Base-by-base conservation (phyloP, 1,140 invertebrate species). In the Formica exsecta region DNA sequence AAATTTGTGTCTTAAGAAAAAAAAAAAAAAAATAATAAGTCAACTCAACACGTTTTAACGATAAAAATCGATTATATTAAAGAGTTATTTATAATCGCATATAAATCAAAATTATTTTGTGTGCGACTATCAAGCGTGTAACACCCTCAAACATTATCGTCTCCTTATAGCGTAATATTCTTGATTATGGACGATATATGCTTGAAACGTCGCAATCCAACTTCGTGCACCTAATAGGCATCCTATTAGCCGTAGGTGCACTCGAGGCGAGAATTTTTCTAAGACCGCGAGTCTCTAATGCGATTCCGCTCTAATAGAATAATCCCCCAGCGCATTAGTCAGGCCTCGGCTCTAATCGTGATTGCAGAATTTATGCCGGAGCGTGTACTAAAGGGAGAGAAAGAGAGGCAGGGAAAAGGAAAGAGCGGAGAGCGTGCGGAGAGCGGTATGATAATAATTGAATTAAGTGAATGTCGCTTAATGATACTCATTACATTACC, bases 401-500 rank as follows among this genome's bases (percentile, higher is more conserved):
- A n/a, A 64, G 75, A 80, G 54, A 61, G 38, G 38, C 25, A 32
- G 13, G 22, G 22, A 13, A 25, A 71, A 61, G 11, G 32, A 11
- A 16, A 25, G 65, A 32, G 48, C 16, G 29, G 8, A 54, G 66
- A 48, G 16, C n/a, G 68, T 59, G 32, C 44, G 74, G 57, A 66
- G 29, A 54, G 65, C 51, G 71, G 88, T 89, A 87, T 61, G 85
- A 90, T 89, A 89, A 90, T 90, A 90, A 90, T 89, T 90, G 89
- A 90, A 90, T 90, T 89, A 90, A 87, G 88, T 80, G 88, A 87
- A 87, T 76, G 88, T 89, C 89, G 88, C 89, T 85, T 89, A 90
- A 90, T 87, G 89, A 89, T 86, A 85, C 88, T 89, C 89, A 81
- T 90, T 89, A 90, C 88, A 65, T 89, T 90, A 89, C 85, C 76